Base-by-base conservation (phyloP, 2,113 vertebrate species). In the Chelonoidis abingdonii region DNA sequence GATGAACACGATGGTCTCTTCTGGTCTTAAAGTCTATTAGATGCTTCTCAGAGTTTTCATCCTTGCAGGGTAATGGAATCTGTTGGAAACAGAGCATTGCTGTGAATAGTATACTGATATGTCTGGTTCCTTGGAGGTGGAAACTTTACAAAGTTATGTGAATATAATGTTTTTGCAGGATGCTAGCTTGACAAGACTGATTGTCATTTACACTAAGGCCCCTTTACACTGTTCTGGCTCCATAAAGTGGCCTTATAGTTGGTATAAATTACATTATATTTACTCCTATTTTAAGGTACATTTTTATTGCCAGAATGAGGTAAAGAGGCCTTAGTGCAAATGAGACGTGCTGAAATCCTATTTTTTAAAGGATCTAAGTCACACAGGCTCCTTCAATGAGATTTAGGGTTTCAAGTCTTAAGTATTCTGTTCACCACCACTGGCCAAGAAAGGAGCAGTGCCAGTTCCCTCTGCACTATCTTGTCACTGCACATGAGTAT, bases 351-450 rank as follows among this genome's bases (percentile, higher is more conserved):
- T 83, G 27, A 35, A 84, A 85, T 21, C 22, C 85, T 14, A 1
- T 81, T 89, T 59, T 72, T 59, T 24, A 3, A 92, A 90, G 17
- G 54, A 38, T 62, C 2, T 0, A 80, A 85, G 50, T 87, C 87
- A 35, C 44, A 72, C 75, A 44, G 56, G 24, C 57, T 29, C 57
- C 27, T 10, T 59, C 57, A 59, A 59, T 76, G 81, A 88, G 81
- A 91, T 21, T 29, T 0, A 0, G 24, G 69, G 78, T 50, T 50
- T 81, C 50, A 16, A 1, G 10, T 5, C 85, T 10, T 21, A 7
- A 16, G 21, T 8, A 2, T 90, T 38, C 21, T 14, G 41, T 44
- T 94, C 82, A 79, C 80, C 0, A 0, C 10, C 14, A 11, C 5
- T 38, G 50, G 41, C 41, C n/a, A n/a, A 35, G 56, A 21, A 0